phyloP scores from a whole-genome alignment of 1,140 invertebrate genomes.

The Brachionus koreanus region DNA sequence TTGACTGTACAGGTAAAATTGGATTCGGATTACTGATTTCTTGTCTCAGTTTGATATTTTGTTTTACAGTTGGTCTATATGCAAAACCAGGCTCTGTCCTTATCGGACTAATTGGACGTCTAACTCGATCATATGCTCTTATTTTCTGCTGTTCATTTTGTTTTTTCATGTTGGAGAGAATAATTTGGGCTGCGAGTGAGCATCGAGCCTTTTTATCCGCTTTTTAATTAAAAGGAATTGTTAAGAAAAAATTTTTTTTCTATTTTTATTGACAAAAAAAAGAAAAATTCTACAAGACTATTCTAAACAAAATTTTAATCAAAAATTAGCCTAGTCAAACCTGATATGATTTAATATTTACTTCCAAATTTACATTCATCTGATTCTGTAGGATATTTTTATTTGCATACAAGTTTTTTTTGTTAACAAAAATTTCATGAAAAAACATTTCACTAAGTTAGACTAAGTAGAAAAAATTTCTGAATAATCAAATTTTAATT shows the following conservation, averaged over 20 bases:
- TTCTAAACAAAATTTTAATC: not conserved
- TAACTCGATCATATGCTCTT: not conserved
- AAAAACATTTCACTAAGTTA: no score
- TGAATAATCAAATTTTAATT: no score
- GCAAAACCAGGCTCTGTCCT: not conserved
- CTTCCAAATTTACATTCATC: not conserved
- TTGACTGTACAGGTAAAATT: not conserved
- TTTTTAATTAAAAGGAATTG: slow-evolving; percentile 1
- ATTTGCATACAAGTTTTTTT: no score
- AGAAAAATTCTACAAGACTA: not conserved
- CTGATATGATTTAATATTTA: not conserved
- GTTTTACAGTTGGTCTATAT: not conserved
- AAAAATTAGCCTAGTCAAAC: not conserved
- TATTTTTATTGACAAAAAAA: not conserved
- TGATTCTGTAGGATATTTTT: no score
- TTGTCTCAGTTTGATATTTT: not conserved
- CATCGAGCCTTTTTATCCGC: slow-evolving; percentile 21
- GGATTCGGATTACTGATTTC: not conserved
- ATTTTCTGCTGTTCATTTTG: not conserved
- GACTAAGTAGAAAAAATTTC: no score
- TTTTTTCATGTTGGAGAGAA: slow-evolving; percentile 17
- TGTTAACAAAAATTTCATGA: no score
- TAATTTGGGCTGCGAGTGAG: slow-evolving; percentile 2
- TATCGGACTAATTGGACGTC: slow-evolving; percentile 4
- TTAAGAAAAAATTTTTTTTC: not conserved